Percentiles rank a stretch among this genome's conserved stretches.
These are phyloP conservation scores for Linnaemya tessellans DNA, from an alignment of 2,888 invertebrate genomes.

Conservation along the genomic window DNA sequence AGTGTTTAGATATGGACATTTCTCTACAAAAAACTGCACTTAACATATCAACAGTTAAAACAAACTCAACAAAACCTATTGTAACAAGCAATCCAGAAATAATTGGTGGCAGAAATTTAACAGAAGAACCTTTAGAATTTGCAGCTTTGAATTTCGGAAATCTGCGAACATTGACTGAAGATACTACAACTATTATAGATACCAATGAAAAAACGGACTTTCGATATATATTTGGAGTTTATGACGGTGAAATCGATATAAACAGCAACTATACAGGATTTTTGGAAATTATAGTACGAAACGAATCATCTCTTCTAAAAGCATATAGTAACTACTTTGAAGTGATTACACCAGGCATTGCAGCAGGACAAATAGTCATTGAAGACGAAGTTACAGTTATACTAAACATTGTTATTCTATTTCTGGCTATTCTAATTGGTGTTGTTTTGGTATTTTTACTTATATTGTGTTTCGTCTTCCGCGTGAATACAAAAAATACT, in stretches of 20 bases:
- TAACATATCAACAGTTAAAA: constrained; percentile 2
- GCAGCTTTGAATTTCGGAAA: constrained; percentile 76
- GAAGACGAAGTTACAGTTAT: constrained; percentile 82
- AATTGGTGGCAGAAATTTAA: constrained; percentile 77
- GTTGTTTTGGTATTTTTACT: constrained; percentile 86
- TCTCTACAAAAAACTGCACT: constrained; percentile 72
- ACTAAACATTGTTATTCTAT: constrained; percentile 87
- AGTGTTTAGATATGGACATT: constrained; percentile 78
- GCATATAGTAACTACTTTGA: constrained; percentile 91
- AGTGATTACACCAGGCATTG: constrained; percentile 88
- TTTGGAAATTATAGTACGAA: constrained; percentile 88
- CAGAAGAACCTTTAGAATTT: constrained; percentile 80
- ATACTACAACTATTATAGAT: background rate
- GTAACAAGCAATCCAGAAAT: constrained; percentile 74
- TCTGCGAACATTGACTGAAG: constrained; percentile 77
- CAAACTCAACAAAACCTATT: background rate
- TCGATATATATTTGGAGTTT: constrained; percentile 80
- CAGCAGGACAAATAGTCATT: constrained; percentile 81
- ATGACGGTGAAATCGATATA: constrained; percentile 90
- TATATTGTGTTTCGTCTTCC: constrained; percentile 87
- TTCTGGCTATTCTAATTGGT: constrained; percentile 87
- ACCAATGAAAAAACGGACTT: background rate
- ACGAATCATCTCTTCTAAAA: constrained; percentile 84
- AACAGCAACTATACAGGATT: constrained; percentile 93
- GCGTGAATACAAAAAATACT: constrained; percentile 86